Evolutionary conservation across 2,113 vertebrate species (phyloP), one percentile per base, ranked within the genome.

Genomic region (Triplophysa tibetana): DNA sequence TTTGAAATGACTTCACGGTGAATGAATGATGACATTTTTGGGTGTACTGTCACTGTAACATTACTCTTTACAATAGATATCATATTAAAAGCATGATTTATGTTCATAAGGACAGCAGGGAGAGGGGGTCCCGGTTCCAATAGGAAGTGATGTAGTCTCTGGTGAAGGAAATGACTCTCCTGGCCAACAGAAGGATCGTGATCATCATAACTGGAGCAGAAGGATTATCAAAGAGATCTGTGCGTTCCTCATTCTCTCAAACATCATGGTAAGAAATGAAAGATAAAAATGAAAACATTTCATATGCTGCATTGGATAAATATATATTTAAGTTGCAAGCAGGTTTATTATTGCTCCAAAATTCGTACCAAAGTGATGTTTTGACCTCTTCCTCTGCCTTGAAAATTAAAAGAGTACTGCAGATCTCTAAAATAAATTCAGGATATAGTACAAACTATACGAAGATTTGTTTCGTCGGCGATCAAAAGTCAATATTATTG

Each of bases 171-270:
- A 70, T 8, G 45, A 70, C 5, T 3, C 52, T 24, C 48, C 78
- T 52, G 82, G 1, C 0, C 38, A 29, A n/a, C 41, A 48, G 56
- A 24, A 29, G n/a, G 0, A 5, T 21, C 23, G 69, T 5, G 12
- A 62, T 50, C 81, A 82, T 61, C 70, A 91, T 23, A 82, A 83
- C 41, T 93, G 95, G 93, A 94, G 90, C 80, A 94, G 92, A 74
- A 92, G 82, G 86, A 86, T 73, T 0, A 90, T 94, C 17, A 93
- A 89, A 75, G 96, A 98, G 85, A 94, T 96, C 89, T 94, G 95
- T 0, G 90, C 94, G 43, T 98, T 97, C 87, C 90, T 98, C 73
- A 92, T 96, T 83, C 86, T 97, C 24, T 91, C 93, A 10, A 98
- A 98, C 16, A 86, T 98, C 82, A 96, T 95, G 78, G 96, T 98